Evolutionary conservation across 2,797 vertebrate genomes (phyloP).

Genomic region (Microchirus variegatus): DNA sequence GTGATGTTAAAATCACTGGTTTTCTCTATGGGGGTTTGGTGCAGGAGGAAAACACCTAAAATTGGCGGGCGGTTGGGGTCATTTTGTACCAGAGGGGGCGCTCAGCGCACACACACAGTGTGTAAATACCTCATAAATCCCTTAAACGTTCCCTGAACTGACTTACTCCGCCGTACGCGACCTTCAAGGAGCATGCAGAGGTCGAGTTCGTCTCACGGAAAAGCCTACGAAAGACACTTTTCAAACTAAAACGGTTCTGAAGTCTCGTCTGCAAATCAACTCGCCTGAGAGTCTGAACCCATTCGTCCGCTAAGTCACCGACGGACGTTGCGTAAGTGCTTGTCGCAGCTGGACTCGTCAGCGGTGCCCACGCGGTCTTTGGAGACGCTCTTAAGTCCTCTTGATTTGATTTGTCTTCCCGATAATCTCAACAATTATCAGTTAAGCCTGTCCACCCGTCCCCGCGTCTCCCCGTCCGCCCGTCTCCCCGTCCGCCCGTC

Average conservation of each 20-base stretch:
- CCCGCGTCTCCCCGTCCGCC: too few relatives aligned
- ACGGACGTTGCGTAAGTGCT: constrained; percentile 38
- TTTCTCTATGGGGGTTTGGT: too few relatives aligned
- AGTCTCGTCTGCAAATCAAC: constrained; percentile 36
- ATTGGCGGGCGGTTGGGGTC: too few relatives aligned
- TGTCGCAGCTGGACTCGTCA: constrained; percentile 45
- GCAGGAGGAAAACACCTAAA: too few relatives aligned
- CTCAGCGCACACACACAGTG: too few relatives aligned
- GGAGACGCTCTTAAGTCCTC: constrained; percentile 3
- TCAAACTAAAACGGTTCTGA: constrained; percentile 17
- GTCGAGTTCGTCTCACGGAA: constrained; percentile 13
- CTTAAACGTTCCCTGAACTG: constrained; percentile 15
- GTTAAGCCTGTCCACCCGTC: constrained; percentile 55
- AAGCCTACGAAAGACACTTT: not conserved
- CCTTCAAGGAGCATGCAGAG: not conserved
- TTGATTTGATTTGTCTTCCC: constrained; percentile 51
- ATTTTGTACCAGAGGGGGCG: too few relatives aligned
- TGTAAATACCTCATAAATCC: too few relatives aligned
- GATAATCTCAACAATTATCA: constrained; percentile 64
- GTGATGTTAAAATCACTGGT: too few relatives aligned
- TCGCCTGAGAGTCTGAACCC: constrained; percentile 33
- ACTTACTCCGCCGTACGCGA: not conserved
- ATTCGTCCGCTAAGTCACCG: constrained; percentile 33
- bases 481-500: too few relatives aligned
- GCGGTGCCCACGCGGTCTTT: not conserved